phyloP scores from a whole-genome alignment of 2,888 invertebrate genomes.

The Oegoconia quadripuncta region DNA sequence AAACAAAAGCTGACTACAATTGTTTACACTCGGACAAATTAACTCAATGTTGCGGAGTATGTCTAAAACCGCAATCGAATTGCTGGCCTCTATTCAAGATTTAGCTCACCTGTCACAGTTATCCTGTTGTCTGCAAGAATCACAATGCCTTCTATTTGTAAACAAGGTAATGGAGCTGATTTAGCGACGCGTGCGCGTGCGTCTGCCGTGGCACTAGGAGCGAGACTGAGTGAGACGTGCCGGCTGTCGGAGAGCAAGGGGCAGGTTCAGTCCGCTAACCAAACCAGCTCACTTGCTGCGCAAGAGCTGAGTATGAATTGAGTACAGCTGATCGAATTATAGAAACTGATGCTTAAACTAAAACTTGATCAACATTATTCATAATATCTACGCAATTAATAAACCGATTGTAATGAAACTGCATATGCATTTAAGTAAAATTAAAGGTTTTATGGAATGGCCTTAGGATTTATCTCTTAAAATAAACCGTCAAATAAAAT shows the following conservation, averaged over 20 bases:
- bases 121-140: constrained; percentile 50
- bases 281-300: constrained; percentile 54
- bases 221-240: constrained; percentile 44
- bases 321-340: constrained; percentile 6
- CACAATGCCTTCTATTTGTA: constrained; percentile 61
- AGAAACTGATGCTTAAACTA: constrained; percentile 18
- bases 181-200: constrained; percentile 42
- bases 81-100: constrained; percentile 53
- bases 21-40: constrained; percentile 39
- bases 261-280: constrained; percentile 33
- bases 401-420: too few species aligned
- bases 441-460: too few species aligned
- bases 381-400: too few species aligned
- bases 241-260: constrained; percentile 15
- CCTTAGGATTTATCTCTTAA: too few species aligned
- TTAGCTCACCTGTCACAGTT: constrained; percentile 62
- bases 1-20: constrained; percentile 54
- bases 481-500: too few species aligned
- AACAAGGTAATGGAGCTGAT: constrained; percentile 43
- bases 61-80: constrained; percentile 33
- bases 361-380: too few species aligned
- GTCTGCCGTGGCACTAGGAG: constrained; percentile 42
- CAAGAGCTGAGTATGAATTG: constrained; percentile 22
- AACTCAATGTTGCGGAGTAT: constrained; percentile 16
- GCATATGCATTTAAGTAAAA: too few species aligned